A percentile compares a stretch with the other conserved stretches of the same genome.
Conservation (phyloP, 2,888 invertebrate species). For the Germaria angustata region DNA sequence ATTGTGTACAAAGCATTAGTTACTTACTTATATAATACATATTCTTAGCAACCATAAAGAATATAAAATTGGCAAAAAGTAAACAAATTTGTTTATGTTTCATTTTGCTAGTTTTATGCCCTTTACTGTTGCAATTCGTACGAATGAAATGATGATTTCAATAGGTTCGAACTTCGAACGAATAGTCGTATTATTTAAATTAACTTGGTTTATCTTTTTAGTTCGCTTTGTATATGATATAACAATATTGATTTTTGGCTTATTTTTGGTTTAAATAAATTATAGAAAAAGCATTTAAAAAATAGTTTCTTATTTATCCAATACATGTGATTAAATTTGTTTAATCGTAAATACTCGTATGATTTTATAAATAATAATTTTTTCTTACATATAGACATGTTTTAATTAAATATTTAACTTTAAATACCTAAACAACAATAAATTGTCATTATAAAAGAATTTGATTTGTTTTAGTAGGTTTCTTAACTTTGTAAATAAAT, state of each 20-base stretch:
- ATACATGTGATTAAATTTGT: slow-evolving; percentile 46
- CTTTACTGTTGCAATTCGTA: slow-evolving; percentile 11
- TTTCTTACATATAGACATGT: neutral
- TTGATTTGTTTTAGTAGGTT: slow-evolving; percentile 26
- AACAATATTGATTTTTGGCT: slow-evolving; percentile 32
- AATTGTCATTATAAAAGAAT: slow-evolving; percentile 56
- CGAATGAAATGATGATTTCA: slow-evolving; percentile 5
- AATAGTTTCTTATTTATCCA: slow-evolving; percentile 57
- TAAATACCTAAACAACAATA: slow-evolving; percentile 60
- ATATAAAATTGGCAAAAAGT: neutral
- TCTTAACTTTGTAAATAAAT: slow-evolving; percentile 33
- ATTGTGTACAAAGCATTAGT: slow-evolving; percentile 60
- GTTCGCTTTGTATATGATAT: slow-evolving; percentile 42
- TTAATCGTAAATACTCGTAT: slow-evolving; percentile 44
- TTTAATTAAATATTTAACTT: slow-evolving; percentile 44
- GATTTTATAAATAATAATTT: slow-evolving; percentile 33
- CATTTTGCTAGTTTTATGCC: slow-evolving; percentile 14
- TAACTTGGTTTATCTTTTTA: neutral
- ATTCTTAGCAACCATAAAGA: neutral
- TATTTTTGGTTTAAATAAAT: slow-evolving; percentile 54
- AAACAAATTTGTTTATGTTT: neutral
- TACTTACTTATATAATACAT: slow-evolving; percentile 35
- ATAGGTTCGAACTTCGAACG: no score
- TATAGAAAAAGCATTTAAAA: slow-evolving; percentile 66
- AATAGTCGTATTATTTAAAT: slow-evolving; percentile 24